phyloP scores from a whole-genome alignment of 2,888 invertebrate genomes.

The Agrochola lota region DNA sequence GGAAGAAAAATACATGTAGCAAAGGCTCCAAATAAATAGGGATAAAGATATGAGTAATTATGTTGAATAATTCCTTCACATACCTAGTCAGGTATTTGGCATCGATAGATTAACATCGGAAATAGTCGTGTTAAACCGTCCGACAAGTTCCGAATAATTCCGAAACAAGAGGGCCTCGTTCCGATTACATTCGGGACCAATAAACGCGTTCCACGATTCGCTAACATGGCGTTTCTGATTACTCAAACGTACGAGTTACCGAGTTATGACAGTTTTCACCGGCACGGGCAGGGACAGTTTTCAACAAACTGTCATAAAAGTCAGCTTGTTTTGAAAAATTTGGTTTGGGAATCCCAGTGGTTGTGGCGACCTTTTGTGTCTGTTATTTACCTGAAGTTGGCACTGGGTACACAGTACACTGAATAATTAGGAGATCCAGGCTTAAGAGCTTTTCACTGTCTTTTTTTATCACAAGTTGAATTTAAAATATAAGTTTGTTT shows the following conservation, averaged over 20 bases:
- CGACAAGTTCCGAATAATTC: slow-evolving; percentile 27
- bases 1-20: too few species aligned
- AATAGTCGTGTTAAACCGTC: slow-evolving; percentile 16
- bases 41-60: neutral
- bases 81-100: neutral
- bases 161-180: slow-evolving; percentile 16
- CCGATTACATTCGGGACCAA: slow-evolving; percentile 23
- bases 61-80: neutral
- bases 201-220: slow-evolving; percentile 33
- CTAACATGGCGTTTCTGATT: slow-evolving; percentile 46
- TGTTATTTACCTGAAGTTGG: slow-evolving; percentile 23
- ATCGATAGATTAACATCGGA: neutral
- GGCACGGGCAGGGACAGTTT: slow-evolving; percentile 31
- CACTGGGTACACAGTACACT: neutral
- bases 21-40: neutral
- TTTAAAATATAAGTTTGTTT: slow-evolving; percentile 13
- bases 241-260: slow-evolving; percentile 31
- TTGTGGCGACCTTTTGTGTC: slow-evolving; percentile 33
- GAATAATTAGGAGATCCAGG: slow-evolving; percentile 10
- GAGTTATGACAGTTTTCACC: slow-evolving; percentile 24
- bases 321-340: slow-evolving; percentile 45
- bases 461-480: neutral
- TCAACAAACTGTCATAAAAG: slow-evolving; percentile 45
- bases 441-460: neutral
- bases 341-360: slow-evolving; percentile 26